phyloP scores from a whole-genome alignment of 2,113 vertebrate genomes.

The Thunnus thynnus region DNA sequence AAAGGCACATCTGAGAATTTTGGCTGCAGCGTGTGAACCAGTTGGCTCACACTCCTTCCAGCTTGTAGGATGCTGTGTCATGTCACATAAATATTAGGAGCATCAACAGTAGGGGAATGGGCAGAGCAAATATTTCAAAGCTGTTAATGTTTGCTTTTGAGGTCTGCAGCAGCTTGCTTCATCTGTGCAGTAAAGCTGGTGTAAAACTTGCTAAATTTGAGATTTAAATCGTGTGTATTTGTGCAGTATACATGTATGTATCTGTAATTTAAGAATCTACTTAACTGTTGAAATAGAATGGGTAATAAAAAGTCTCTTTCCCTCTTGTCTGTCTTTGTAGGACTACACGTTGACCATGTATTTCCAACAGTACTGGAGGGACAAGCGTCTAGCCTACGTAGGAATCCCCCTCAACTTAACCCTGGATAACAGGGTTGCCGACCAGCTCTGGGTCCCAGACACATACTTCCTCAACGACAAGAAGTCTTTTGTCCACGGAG shows the following conservation, averaged over 20 bases:
- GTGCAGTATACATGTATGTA: too few species aligned
- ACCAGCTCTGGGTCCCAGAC: slow-evolving; percentile 97
- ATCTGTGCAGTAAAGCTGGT: too few species aligned
- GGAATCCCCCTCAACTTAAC: slow-evolving; percentile 96
- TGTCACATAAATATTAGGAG: slow-evolving; percentile 19
- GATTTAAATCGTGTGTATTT: too few species aligned
- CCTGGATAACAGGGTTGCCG: slow-evolving; percentile 94
- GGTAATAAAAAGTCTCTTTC: neutral
- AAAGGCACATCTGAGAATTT: slow-evolving; percentile 29
- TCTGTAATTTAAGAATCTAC: too few species aligned
- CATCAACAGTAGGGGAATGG: slow-evolving; percentile 4
- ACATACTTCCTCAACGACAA: slow-evolving; percentile 98
- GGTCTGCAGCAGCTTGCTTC: neutral
- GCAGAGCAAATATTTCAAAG: neutral
- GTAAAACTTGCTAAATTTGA: too few species aligned
- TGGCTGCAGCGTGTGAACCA: slow-evolving; percentile 29
- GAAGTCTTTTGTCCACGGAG: slow-evolving; percentile 96
- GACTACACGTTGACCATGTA: slow-evolving; percentile 98
- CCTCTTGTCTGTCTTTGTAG: slow-evolving; percentile 73
- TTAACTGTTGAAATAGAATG: too few species aligned
- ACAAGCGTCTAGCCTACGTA: slow-evolving; percentile 94
- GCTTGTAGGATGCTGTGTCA: slow-evolving; percentile 39
- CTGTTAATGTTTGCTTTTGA: slow-evolving; percentile 12
- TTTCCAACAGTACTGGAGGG: slow-evolving; percentile 97
- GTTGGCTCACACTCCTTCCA: slow-evolving; percentile 44